phyloP scores from a whole-genome alignment of 2,113 vertebrate genomes.

The Hassar affinis region DNA sequence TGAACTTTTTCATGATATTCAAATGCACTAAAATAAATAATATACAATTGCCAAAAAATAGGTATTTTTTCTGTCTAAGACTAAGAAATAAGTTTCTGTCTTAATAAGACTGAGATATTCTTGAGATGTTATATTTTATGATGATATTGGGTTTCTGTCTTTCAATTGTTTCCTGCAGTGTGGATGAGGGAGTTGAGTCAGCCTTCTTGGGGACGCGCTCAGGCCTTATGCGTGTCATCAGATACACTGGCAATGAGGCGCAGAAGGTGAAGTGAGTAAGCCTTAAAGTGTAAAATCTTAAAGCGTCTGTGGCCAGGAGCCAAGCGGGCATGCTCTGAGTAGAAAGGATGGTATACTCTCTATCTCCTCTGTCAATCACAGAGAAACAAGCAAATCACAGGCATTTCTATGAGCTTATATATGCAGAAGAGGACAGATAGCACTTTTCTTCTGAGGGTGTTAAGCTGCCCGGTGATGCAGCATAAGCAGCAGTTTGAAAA shows the following conservation, averaged over 20 bases:
- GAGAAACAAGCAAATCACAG: background rate
- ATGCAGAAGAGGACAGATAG: background rate
- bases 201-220: conserved; percentile 90
- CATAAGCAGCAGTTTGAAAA: background rate
- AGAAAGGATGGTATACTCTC: background rate
- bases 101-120: background rate
- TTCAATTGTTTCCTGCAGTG: conserved; percentile 51
- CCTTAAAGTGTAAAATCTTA: background rate
- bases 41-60: too few species aligned
- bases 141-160: background rate
- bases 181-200: conserved; percentile 76
- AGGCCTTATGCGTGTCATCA: conserved; percentile 79
- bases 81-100: too few species aligned
- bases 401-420: background rate
- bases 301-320: background rate
- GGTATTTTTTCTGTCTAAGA: too few species aligned
- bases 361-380: background rate
- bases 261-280: conserved; percentile 81
- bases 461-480: background rate
- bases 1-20: too few species aligned
- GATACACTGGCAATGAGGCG: conserved; percentile 83
- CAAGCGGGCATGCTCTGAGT: background rate
- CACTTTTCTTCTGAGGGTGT: background rate
- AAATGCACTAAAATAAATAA: too few species aligned
- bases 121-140: background rate